Conservation (phyloP, 2,797 vertebrate species). For the Acanthopagrus latus region DNA sequence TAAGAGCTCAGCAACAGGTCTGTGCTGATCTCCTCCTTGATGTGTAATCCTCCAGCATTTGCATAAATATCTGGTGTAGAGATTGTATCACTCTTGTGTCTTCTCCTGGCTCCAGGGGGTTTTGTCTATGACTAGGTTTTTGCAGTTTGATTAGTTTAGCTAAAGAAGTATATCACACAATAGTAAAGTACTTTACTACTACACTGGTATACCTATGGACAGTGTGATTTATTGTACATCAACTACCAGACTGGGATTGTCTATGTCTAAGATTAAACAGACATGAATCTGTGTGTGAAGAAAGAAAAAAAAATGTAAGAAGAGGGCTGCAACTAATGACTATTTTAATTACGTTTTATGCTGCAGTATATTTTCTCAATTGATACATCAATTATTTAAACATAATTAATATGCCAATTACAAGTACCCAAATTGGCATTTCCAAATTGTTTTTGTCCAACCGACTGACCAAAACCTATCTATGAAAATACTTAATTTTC, state of each 20-base stretch:
- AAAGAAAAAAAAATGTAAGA: neutral
- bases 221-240: neutral
- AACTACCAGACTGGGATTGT: neutral
- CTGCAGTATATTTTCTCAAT: neutral
- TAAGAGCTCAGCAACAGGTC: slow-evolving; percentile 9
- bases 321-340: neutral
- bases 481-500: neutral
- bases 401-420: neutral
- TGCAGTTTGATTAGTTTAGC: neutral
- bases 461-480: neutral
- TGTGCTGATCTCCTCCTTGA: slow-evolving; percentile 25
- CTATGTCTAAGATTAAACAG: neutral
- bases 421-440: neutral
- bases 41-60: slow-evolving; percentile 25
- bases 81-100: neutral
- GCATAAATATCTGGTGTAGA: slow-evolving; percentile 9
- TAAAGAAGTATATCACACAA: neutral
- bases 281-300: neutral
- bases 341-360: neutral
- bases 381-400: neutral
- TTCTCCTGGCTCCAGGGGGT: neutral
- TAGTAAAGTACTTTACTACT: neutral
- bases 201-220: too few species aligned
- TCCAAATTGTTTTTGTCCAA: neutral
- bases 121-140: neutral